Evolutionary conservation across 2,113 vertebrate genomes (phyloP).

Genomic region (Aphyosemion australe): DNA sequence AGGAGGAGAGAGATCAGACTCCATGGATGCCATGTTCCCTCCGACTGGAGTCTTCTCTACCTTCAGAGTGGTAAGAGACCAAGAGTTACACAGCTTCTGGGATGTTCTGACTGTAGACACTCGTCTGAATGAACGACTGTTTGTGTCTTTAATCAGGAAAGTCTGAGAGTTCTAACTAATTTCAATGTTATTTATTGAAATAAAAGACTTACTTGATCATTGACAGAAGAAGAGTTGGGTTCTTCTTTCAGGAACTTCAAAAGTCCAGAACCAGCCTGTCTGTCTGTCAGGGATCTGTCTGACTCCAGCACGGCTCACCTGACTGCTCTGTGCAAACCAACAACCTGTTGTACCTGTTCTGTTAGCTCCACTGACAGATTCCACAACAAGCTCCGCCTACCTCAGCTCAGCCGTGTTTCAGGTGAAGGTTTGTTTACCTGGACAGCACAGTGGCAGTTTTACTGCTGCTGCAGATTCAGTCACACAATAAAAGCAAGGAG

Average conservation of each 20-base stretch:
- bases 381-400: slow-evolving; percentile 36
- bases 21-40: slow-evolving; percentile 69
- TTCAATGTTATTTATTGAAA: too few relatives aligned
- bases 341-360: slow-evolving; percentile 50
- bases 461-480: too few relatives aligned
- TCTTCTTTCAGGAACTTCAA: neutral
- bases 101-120: too few relatives aligned
- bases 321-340: slow-evolving; percentile 13
- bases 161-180: too few relatives aligned
- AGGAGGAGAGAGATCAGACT: slow-evolving; percentile 78
- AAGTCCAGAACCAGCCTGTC: neutral
- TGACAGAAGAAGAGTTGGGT: neutral
- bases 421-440: slow-evolving; percentile 38
- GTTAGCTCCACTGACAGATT: slow-evolving; percentile 21
- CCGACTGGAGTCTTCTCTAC: slow-evolving; percentile 18
- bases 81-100: too few relatives aligned
- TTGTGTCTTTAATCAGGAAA: too few relatives aligned
- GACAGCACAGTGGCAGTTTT: neutral
- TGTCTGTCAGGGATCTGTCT: neutral
- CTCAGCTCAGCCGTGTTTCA: slow-evolving; percentile 43
- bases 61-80: slow-evolving; percentile 19
- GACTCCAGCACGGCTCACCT: slow-evolving; percentile 1
- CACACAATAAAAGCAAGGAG: too few relatives aligned
- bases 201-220: slow-evolving; percentile 52
- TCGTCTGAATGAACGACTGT: too few relatives aligned